Evolutionary conservation across 2,113 vertebrate species (phyloP).

Genomic region (Campylomormyrus numenius): DNA sequence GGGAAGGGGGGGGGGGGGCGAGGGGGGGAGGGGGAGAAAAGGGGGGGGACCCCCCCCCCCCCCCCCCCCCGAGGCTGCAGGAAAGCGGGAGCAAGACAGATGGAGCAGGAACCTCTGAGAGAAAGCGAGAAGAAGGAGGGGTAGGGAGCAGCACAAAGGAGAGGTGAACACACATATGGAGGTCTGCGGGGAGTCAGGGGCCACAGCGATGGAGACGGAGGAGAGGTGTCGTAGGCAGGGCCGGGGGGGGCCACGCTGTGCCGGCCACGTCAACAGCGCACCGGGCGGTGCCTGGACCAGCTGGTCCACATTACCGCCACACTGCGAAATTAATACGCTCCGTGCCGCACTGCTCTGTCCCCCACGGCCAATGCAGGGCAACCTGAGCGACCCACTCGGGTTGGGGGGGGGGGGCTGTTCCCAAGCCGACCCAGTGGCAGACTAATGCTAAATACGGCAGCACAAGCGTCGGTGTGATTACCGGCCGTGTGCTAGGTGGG

Average conservation of each 20-base stretch:
- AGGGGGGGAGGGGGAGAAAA: too few relatives aligned
- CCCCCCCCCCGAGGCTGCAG: not conserved
- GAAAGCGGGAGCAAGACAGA: not conserved
- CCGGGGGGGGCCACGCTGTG: not conserved
- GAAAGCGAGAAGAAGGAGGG: not conserved
- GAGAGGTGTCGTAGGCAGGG: not conserved
- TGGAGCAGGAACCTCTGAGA: not conserved
- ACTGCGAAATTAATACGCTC: slow-evolving; percentile 4
- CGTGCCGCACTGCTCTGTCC: not conserved
- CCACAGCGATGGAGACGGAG: not conserved
- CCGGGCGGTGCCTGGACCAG: not conserved
- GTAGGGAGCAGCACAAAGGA: not conserved
- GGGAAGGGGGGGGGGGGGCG: too few relatives aligned
- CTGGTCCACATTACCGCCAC: not conserved
- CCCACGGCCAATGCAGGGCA: not conserved
- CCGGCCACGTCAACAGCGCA: not conserved
- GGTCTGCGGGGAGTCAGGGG: not conserved
- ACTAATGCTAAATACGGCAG: not conserved
- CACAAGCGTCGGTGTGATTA: not conserved
- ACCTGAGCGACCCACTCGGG: not conserved
- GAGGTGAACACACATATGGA: slow-evolving; percentile 2
- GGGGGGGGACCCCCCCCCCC: too few relatives aligned
- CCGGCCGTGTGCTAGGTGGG: not conserved
- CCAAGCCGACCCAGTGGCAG: not conserved
- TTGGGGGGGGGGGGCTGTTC: not conserved